These are phyloP conservation scores for Enteromius unitaeniatus DNA, from an alignment of 2,797 vertebrate species.

Conservation along the genomic window DNA sequence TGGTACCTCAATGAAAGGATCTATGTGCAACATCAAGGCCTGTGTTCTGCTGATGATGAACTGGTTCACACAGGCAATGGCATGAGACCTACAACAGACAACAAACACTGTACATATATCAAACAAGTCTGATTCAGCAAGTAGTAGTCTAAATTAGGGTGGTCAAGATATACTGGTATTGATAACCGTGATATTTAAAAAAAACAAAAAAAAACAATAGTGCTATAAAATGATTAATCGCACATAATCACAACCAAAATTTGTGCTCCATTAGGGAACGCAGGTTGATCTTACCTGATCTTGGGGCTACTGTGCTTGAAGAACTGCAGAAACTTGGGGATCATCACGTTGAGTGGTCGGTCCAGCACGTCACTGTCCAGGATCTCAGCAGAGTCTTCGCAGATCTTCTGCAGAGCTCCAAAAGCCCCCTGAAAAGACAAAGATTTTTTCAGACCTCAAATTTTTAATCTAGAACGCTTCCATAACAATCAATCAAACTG, in stretches of 20 bases:
- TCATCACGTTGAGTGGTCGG: slow-evolving; percentile 97
- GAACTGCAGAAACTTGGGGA: slow-evolving; percentile 97
- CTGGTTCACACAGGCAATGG: slow-evolving; percentile 96
- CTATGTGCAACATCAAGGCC: slow-evolving; percentile 96
- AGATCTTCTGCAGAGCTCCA: slow-evolving; percentile 97
- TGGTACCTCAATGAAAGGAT: slow-evolving; percentile 95
- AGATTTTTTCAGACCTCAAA: neutral
- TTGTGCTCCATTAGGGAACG: neutral
- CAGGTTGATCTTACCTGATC: slow-evolving; percentile 82
- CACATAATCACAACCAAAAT: neutral
- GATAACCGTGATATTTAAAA: neutral
- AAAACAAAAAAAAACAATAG: neutral
- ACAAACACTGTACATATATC: slow-evolving; percentile 19
- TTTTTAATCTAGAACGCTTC: neutral
- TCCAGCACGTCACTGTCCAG: slow-evolving; percentile 96
- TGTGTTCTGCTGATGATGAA: slow-evolving; percentile 98
- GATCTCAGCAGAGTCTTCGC: slow-evolving; percentile 97
- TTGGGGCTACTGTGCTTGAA: slow-evolving; percentile 98
- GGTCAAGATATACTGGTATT: neutral
- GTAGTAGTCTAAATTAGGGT: neutral
- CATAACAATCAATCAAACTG: slow-evolving; percentile 15
- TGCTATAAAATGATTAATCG: too few species aligned
- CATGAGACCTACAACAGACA: slow-evolving; percentile 87
- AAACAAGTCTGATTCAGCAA: neutral
- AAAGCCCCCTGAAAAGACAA: slow-evolving; percentile 86